These are phyloP conservation scores for Sphaerophoria rueppellii DNA, from an alignment of 2,888 invertebrate species.

Conservation along the genomic window DNA sequence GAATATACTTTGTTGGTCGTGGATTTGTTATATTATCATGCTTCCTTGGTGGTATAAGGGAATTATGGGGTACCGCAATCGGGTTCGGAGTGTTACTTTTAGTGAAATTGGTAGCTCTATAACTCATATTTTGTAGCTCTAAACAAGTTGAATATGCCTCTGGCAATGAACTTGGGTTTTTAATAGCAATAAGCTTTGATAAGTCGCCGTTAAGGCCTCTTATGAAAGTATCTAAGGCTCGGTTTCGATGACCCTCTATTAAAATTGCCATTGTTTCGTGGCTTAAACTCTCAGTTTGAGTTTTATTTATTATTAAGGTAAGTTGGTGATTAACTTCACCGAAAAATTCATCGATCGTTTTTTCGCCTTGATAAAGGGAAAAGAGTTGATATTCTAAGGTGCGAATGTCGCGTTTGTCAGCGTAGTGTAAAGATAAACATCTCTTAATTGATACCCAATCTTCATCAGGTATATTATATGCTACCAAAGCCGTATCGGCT, in stretches of 20 bases:
- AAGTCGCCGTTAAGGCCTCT: slow-evolving; percentile 21
- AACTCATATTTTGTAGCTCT: neutral
- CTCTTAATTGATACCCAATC: neutral
- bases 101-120: slow-evolving; percentile 1
- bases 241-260: slow-evolving; percentile 1
- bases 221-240: no score
- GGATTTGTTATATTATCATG: neutral
- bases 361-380: slow-evolving; percentile 4
- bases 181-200: slow-evolving; percentile 1
- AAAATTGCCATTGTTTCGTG: neutral
- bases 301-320: neutral
- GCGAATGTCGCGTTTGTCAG: neutral
- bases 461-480: no score
- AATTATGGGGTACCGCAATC: neutral
- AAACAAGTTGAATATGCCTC: slow-evolving; percentile 1
- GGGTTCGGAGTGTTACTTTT: neutral
- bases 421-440: neutral
- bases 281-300: slow-evolving; percentile 4
- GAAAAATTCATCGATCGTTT: slow-evolving; percentile 5
- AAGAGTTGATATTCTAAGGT: slow-evolving; percentile 5
- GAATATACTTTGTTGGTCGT: neutral
- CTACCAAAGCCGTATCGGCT: no score
- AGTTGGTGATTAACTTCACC: slow-evolving; percentile 6
- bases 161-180: neutral
- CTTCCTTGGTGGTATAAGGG: neutral